Evolutionary conservation across 2,797 vertebrate genomes (phyloP).

Genomic region (Acanthis flammea): DNA sequence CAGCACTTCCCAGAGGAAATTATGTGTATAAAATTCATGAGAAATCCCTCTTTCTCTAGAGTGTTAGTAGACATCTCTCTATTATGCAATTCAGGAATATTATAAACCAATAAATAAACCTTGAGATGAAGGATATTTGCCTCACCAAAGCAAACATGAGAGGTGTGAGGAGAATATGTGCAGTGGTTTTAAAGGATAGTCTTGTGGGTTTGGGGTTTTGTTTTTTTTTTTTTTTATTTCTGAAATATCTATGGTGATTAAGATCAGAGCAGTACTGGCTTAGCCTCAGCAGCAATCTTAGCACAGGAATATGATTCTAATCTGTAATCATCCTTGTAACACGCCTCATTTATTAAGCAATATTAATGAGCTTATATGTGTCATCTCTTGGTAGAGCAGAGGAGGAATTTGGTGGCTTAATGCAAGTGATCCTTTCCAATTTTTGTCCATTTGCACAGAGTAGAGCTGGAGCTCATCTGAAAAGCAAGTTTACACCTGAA

Average conservation of each 20-base stretch:
- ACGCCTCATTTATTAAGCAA: neutral
- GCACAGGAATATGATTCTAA: neutral
- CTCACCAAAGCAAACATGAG: neutral
- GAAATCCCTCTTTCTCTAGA: slow-evolving; percentile 43
- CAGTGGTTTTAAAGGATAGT: neutral
- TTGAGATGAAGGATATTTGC: slow-evolving; percentile 22
- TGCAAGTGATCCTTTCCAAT: neutral
- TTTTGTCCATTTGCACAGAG: neutral
- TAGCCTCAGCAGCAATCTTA: neutral
- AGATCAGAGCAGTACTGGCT: neutral
- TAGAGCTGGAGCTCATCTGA: neutral
- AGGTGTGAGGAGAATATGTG: neutral
- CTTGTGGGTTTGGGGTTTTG: neutral
- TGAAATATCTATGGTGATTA: neutral
- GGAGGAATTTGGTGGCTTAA: neutral
- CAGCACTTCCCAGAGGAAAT: slow-evolving; percentile 59
- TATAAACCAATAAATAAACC: slow-evolving; percentile 50
- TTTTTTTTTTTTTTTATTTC: neutral
- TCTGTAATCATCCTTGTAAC: neutral
- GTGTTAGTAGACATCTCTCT: slow-evolving; percentile 44
- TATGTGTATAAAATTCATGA: slow-evolving; percentile 54
- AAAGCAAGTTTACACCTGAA: neutral
- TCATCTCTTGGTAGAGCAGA: neutral
- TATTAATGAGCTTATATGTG: neutral
- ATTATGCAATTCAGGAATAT: slow-evolving; percentile 31